phyloP scores from a whole-genome alignment of 1,140 invertebrate species.

The Musca vetustissima region DNA sequence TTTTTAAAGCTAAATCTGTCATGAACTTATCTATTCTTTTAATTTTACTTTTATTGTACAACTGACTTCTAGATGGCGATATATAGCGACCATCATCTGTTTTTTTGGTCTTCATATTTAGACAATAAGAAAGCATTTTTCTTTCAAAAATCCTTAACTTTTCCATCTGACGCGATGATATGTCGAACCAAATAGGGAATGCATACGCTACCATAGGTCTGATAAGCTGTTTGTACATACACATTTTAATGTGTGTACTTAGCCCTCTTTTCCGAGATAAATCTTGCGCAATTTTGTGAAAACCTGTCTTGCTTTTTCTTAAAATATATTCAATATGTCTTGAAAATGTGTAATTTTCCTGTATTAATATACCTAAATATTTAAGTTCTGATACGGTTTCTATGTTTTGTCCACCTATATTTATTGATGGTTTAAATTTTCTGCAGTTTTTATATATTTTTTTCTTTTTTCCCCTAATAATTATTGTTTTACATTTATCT shows the following conservation, averaged over 20 bases:
- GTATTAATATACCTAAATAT: slow-evolving; percentile 1
- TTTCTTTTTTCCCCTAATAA: neutral
- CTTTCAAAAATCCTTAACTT: neutral
- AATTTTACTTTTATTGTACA: neutral
- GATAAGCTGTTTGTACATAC: too few species aligned
- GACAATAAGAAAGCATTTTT: neutral
- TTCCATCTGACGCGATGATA: neutral
- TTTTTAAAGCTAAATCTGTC: neutral
- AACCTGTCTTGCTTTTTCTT: neutral
- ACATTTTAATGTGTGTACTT: neutral
- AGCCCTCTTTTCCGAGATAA: neutral
- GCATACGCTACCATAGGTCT: too few species aligned
- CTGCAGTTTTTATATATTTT: neutral
- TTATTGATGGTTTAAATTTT: too few species aligned
- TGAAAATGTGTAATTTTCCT: neutral
- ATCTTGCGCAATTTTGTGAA: neutral
- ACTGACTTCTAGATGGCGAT: neutral
- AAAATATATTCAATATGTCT: neutral
- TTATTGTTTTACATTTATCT: neutral
- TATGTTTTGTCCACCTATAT: too few species aligned
- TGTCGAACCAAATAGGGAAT: neutral
- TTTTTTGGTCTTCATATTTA: neutral
- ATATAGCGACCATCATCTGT: too few species aligned
- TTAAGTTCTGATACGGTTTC: neutral
- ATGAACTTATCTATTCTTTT: neutral